Base-by-base conservation (phyloP, 2,888 invertebrate genomes). In the Hermaeophaga mercurialis region DNA sequence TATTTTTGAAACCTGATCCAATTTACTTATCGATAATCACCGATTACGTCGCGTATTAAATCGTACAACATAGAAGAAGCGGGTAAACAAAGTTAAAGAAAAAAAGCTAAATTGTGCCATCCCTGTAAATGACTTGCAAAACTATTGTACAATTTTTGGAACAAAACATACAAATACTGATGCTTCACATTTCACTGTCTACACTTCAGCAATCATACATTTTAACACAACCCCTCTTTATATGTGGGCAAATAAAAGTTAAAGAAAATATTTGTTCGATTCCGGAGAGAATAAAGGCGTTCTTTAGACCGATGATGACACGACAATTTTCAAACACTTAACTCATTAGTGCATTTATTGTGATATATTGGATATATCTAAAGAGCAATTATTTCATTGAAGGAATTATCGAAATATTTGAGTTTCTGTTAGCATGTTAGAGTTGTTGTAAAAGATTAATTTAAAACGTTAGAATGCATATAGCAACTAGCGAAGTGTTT, bases 111-210 rank as follows among this genome's bases (percentile, higher is more conserved):
- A n/a, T n/a, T n/a, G n/a, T n/a, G n/a, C 24, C 41, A 12, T 5
- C 41, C 22, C 41, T 22, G 41, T 22, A 12, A 22, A 22, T 41
- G 41, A 41, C 41, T 41, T 41, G 41, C 41, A 41, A 3, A 41
- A 41, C 12, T 11, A 18, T 11, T 41, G 3, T 41, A 41, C 12
- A n/a, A 11, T 12, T 41, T 19, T 41, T 11, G 9, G n/a, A 18
- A 67, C 68, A 68, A 64, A 58, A 52, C 54, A 57, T 57, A 54
- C 48, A 44, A 61, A 24, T 44, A 39, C 39, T 19, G 34, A 41
- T 49, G 49, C 49, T 38, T 49, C 44, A 56, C 49, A 49, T 56
- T 49, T 43, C 45, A n/a, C 52, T 36, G 12, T 44, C 46, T 26
- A n/a, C 38, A 52, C 33, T 48, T 43, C 38, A 36, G n/a, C 15